Evolutionary conservation across 2,797 vertebrate genomes (phyloP).

Genomic region (Dendrocincla fuliginosa): DNA sequence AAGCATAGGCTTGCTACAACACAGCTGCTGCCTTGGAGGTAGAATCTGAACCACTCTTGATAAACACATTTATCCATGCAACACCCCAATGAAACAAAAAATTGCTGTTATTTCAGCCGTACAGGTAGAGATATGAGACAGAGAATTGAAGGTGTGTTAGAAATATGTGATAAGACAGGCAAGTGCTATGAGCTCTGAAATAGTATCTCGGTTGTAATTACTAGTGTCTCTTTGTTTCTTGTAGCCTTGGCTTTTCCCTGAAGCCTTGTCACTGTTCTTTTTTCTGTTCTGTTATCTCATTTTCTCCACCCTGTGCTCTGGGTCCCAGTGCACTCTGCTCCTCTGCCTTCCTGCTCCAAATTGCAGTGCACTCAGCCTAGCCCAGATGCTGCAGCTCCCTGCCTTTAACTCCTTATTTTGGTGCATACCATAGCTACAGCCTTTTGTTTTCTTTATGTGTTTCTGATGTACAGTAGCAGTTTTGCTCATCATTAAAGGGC

Average conservation of each 20-base stretch:
- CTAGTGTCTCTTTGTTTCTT: not conserved
- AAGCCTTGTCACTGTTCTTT: not conserved
- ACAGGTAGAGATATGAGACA: not conserved
- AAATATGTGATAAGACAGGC: not conserved
- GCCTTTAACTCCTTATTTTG: not conserved
- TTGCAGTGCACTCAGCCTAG: not conserved
- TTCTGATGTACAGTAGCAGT: not conserved
- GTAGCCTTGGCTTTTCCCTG: not conserved
- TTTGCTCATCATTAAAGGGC: not conserved
- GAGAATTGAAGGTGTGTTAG: not conserved
- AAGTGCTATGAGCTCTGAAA: not conserved
- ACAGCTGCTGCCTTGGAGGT: not conserved
- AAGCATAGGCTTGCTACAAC: not conserved
- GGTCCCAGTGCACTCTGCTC: not conserved
- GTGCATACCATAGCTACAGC: not conserved
- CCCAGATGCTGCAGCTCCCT: not conserved
- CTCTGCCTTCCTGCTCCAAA: not conserved
- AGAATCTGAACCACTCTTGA: not conserved
- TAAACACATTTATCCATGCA: not conserved
- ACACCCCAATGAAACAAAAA: not conserved
- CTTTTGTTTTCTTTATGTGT: fast-evolving
- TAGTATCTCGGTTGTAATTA: not conserved
- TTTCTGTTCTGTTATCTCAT: not conserved
- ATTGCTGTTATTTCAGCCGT: not conserved
- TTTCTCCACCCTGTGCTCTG: not conserved